phyloP scores from a whole-genome alignment of 2,797 vertebrate species.

The Siniperca scherzeri region DNA sequence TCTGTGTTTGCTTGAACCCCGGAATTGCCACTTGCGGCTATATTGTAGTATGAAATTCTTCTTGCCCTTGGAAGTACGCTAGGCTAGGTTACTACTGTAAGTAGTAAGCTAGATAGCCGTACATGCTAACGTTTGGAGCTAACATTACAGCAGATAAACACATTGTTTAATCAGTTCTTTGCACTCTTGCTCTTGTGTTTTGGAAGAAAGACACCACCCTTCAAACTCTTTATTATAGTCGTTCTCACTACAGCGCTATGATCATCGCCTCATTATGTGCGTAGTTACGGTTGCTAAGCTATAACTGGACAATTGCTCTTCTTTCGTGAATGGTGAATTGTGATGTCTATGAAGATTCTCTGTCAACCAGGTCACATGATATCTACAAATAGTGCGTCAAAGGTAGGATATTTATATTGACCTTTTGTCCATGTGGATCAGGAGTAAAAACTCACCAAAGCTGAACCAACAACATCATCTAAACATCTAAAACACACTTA shows the following conservation, averaged over 20 bases:
- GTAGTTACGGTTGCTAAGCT: background rate
- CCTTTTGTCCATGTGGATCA: background rate
- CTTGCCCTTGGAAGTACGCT: background rate
- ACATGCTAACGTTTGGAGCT: too few species aligned
- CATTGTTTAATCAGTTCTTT: too few species aligned
- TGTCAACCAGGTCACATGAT: background rate
- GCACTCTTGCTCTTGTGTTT: background rate
- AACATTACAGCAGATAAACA: too few species aligned
- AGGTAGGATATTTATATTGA: background rate
- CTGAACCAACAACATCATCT: background rate
- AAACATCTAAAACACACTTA: slow-evolving; percentile 6
- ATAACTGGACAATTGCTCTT: background rate
- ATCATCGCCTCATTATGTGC: background rate
- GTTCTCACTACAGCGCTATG: background rate
- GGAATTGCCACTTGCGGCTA: too few species aligned
- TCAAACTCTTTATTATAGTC: background rate
- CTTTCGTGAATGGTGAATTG: background rate
- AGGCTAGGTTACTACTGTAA: background rate
- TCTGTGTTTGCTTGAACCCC: too few species aligned
- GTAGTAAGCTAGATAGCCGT: too few species aligned
- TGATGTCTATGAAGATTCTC: background rate
- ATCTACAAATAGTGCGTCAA: background rate
- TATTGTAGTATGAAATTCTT: background rate
- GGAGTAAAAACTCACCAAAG: background rate
- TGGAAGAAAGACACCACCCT: background rate